These are phyloP conservation scores for Corythornis madagascariensis DNA, from an alignment of 2,113 vertebrate species.

Conservation along the genomic window DNA sequence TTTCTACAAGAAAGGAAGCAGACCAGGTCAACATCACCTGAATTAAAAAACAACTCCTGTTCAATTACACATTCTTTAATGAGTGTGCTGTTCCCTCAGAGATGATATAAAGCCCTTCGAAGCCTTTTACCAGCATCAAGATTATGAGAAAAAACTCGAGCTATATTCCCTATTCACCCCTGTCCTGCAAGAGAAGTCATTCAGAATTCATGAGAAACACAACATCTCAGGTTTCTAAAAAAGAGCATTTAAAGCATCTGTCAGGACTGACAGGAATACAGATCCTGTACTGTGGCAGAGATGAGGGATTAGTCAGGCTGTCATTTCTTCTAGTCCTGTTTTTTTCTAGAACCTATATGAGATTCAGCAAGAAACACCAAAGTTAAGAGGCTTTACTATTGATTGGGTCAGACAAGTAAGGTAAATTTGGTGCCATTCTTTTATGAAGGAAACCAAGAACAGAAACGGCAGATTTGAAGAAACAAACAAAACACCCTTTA, in stretches of 20 bases:
- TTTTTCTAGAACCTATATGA: background rate
- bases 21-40: background rate
- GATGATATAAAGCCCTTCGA: background rate
- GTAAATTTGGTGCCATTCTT: background rate
- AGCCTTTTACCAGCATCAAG: background rate
- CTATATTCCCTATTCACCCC: background rate
- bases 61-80: background rate
- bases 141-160: background rate
- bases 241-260: constrained; percentile 7
- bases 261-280: constrained; percentile 11
- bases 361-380: background rate
- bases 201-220: background rate
- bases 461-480: background rate
- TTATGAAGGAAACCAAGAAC: background rate
- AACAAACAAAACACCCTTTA: background rate
- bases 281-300: background rate
- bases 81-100: background rate
- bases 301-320: background rate
- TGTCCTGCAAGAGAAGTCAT: background rate
- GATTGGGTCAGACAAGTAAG: background rate
- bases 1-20: constrained; percentile 78
- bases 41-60: background rate
- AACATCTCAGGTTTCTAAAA: background rate
- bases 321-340: background rate
- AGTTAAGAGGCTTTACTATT: background rate